phyloP scores from a whole-genome alignment of 2,888 invertebrate species.

The Choristoneura rosaceana region DNA sequence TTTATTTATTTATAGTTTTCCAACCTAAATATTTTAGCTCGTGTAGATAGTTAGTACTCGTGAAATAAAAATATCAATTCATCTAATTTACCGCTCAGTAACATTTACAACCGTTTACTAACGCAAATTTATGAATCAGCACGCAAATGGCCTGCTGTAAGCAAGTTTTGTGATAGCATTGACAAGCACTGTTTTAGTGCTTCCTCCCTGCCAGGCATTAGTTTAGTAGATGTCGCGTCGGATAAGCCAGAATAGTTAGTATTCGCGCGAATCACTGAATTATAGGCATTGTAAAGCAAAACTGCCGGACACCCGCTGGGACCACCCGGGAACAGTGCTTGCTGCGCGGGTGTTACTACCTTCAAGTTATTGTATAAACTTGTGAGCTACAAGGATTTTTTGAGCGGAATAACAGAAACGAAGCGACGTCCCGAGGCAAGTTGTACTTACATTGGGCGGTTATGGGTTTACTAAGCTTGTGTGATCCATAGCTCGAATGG shows the following conservation, averaged over 20 bases:
- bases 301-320: slow-evolving; percentile 74
- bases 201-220: slow-evolving; percentile 68
- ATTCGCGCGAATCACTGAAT: slow-evolving; percentile 80
- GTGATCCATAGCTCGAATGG: slow-evolving; percentile 41
- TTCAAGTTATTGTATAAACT: slow-evolving; percentile 15
- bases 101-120: slow-evolving; percentile 8
- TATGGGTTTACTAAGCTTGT: slow-evolving; percentile 23
- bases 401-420: slow-evolving; percentile 6
- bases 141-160: slow-evolving; percentile 3
- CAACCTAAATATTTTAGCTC: no score
- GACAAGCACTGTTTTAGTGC: slow-evolving; percentile 66
- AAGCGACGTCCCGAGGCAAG: not conserved
- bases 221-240: slow-evolving; percentile 71
- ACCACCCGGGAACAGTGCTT: slow-evolving; percentile 72
- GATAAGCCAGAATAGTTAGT: slow-evolving; percentile 72
- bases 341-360: slow-evolving; percentile 47
- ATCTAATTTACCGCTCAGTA: not conserved
- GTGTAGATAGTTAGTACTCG: no score
- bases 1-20: no score
- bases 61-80: not conserved
- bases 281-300: slow-evolving; percentile 74
- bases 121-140: slow-evolving; percentile 22
- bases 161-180: slow-evolving; percentile 39
- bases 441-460: not conserved
- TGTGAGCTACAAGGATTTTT: slow-evolving; percentile 15